Base-by-base conservation (phyloP, 1,140 invertebrate genomes). In the Dendroctonus valens region DNA sequence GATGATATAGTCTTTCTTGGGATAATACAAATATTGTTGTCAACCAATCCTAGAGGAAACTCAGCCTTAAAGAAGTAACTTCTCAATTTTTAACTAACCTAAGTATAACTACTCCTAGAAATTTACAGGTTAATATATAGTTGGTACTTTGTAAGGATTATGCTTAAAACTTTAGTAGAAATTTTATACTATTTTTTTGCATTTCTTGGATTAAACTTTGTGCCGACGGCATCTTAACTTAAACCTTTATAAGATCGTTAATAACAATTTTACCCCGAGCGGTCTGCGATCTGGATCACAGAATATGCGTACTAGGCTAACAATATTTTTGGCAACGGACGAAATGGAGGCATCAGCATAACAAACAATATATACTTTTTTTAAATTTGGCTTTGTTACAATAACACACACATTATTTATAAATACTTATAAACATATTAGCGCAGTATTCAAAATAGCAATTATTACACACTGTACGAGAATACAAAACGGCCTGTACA, bases 71-170 rank as follows among this genome's bases (percentile, higher is more conserved):
- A 58, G 15, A 58, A 58, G 54, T 58, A 58, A 44, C 54, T 41
- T 53, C 39, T 52, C 53, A 66, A 59, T 52, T 72, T 67, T 69
- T 66, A 50, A 63, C 72, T 75, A 75, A 57, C 69, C 73, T 74
- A 74, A 68, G 58, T 60, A 15, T 37, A 68, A 58, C 70, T 73
- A 75, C 67, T 59, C 41, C 70, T 75, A 75, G 50, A 66, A 73
- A 73, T 75, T 73, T 75, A 76, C 74, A 76, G 69, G 70, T 74
- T 76, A 76, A 71, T 76, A 82, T 82, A 83, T 83, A 83, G 69
- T 84, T 85, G 84, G 84, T 85, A 85, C 83, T 79, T 84, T 81
- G 75, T 82, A 84, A 83, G 67, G 81, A 84, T 84, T 84, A 84
- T 83, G 82, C 82, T 84, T 84, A 79, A 75, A 72, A 44, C 12